Conservation (phyloP, 2,113 vertebrate genomes). For the Pteruthius melanotis region DNA sequence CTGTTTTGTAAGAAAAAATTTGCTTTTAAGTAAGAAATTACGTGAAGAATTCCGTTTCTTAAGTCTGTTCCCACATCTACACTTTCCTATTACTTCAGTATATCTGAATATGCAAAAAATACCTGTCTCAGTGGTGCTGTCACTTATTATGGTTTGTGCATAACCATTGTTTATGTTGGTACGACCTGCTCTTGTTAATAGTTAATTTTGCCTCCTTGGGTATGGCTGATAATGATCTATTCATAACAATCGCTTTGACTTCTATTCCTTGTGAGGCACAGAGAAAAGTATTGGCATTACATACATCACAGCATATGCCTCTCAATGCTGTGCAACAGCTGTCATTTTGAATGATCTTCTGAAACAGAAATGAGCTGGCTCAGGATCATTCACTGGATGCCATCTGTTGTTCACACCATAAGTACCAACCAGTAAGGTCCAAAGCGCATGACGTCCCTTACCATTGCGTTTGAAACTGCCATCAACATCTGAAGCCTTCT, state of each 20-base stretch:
- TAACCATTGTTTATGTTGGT: not conserved
- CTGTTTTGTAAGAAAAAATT: not conserved
- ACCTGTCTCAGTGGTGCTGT: not conserved
- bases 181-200: not conserved
- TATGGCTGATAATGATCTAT: not conserved
- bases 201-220: not conserved
- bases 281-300: not conserved
- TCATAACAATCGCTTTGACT: not conserved
- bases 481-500: not conserved
- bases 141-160: not conserved
- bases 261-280: not conserved
- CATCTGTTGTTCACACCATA: slow-evolving; percentile 46
- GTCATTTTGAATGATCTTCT: slow-evolving; percentile 54
- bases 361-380: slow-evolving; percentile 43
- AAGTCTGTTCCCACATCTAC: not conserved
- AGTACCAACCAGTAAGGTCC: slow-evolving; percentile 9
- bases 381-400: slow-evolving; percentile 4
- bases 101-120: not conserved
- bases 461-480: not conserved
- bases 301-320: slow-evolving; percentile 33
- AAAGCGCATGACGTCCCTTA: not conserved
- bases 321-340: slow-evolving; percentile 40
- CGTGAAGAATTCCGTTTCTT: not conserved
- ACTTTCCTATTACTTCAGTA: not conserved
- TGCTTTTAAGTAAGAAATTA: not conserved